Evolutionary conservation across 2,797 vertebrate species (phyloP), one percentile per base, ranked within the genome.

Genomic region (Anabas testudineus): DNA sequence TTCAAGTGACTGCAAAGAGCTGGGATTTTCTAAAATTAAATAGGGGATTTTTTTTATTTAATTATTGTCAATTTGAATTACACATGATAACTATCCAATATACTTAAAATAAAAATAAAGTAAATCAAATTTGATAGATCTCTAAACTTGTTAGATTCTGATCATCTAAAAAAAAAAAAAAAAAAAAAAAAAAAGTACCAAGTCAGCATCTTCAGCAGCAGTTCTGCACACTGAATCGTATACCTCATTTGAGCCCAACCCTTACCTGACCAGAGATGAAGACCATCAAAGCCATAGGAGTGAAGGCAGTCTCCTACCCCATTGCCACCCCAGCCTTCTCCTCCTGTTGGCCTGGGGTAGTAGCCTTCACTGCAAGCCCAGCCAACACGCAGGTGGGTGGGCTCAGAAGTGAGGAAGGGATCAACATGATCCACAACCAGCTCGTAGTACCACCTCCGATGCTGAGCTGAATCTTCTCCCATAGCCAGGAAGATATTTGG

Each of bases 401-500:
- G 95, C 77, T 99, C 97, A 16, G 96, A 90, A 0, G 97, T 97
- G 67, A 97, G 92, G 56, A 99, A 99, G 0, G 94, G 92, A 39
- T 96, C 94, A 0, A 95, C 87, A 9, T 94, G 93, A 81, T 99
- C 97, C 83, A 99, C 95, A 74, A 95, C 94, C 80, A 99, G 87
- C 59, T 99, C 97, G 28, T 96, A 99, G 87, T 99, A 99, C 97
- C 97, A 99, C 78, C 94, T 96, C 69, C 94, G 95, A 86, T 96
- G 96, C 30, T 99, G 97, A 15, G 96, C 95, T 0, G 97, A 97
- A 26, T 95, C 94, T 43, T 97, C 96, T 2, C 95, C 96, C 86
- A 95, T 92, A 18, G 94, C 94, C 85, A 99, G 85, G 78, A 96
- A 98, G 70, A 98, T 95, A 83, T 98, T 99, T 62, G 97, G 96